A percentile compares a stretch with the other conserved stretches of the same genome.
Evolutionary conservation across 2,797 vertebrate species (phyloP).

Genomic region (Sorex maritimensis): DNA sequence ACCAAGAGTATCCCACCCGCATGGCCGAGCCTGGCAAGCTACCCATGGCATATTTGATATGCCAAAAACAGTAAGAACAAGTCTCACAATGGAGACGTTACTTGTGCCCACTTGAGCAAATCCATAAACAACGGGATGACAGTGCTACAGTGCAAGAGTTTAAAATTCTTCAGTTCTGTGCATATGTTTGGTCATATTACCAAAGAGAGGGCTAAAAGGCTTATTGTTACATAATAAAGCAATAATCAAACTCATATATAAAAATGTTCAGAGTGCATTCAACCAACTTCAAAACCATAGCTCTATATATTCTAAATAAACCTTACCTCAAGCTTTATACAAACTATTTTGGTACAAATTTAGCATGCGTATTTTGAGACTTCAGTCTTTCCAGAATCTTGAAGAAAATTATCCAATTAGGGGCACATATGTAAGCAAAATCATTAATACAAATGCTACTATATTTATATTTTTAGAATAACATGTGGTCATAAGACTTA

Average conservation of each 20-base stretch:
- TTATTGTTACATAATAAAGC: not conserved
- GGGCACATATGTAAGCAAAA: not conserved
- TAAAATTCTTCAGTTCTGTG: not conserved
- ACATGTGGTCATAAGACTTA: not conserved
- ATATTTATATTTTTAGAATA: not conserved
- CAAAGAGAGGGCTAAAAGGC: not conserved
- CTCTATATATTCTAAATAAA: not conserved
- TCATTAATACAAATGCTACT: not conserved
- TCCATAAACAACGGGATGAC: no score
- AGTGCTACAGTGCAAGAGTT: no score
- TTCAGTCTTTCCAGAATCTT: not conserved
- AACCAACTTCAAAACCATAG: not conserved
- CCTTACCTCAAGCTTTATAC: not conserved
- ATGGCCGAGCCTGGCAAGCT: no score
- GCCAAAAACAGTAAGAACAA: no score
- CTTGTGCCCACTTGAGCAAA: no score
- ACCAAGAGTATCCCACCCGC: no score
- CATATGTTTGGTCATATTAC: not conserved
- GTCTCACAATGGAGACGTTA: no score
- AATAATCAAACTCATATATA: not conserved
- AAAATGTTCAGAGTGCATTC: not conserved
- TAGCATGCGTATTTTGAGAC: not conserved
- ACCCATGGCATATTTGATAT: no score
- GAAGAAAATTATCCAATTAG: not conserved
- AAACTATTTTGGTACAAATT: slow-evolving; percentile 2